phyloP scores from a whole-genome alignment of 2,797 vertebrate species.

The Enteromius viviparus region DNA sequence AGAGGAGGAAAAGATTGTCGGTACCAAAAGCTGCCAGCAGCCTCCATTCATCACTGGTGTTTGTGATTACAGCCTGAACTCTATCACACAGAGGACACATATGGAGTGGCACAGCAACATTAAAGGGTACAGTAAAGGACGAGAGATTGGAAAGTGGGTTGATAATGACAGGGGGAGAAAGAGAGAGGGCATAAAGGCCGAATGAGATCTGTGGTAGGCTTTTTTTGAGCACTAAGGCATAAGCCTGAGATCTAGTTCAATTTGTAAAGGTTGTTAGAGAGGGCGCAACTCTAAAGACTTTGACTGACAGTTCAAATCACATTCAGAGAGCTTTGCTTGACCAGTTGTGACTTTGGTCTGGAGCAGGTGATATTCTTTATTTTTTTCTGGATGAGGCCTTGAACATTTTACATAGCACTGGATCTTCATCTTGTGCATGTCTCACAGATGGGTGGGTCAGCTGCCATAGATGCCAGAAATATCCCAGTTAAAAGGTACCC shows the following conservation, averaged over 20 bases:
- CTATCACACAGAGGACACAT: constrained; percentile 44
- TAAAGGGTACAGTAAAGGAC: constrained; percentile 38
- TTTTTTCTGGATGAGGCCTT: not conserved
- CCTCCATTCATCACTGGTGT: constrained; percentile 41
- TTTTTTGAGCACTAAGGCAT: constrained; percentile 21
- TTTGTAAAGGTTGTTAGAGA: constrained; percentile 17
- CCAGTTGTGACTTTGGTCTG: not conserved
- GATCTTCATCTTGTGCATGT: constrained; percentile 44
- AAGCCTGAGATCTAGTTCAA: constrained; percentile 2
- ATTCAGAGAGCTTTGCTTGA: constrained; percentile 3
- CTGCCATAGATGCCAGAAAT: constrained; percentile 57
- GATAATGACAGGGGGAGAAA: constrained; percentile 48
- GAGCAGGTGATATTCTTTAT: not conserved
- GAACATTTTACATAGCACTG: not conserved
- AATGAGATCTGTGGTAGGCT: constrained; percentile 31
- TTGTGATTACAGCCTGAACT: constrained; percentile 43
- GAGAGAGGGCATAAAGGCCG: not conserved
- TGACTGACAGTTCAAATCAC: constrained; percentile 22
- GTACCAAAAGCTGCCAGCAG: constrained; percentile 4
- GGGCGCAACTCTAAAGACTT: constrained; percentile 6
- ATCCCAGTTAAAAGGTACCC: constrained; percentile 60
- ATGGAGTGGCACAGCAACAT: constrained; percentile 42
- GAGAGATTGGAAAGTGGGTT: constrained; percentile 32
- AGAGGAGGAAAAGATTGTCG: constrained; percentile 19
- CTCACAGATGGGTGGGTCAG: constrained; percentile 52